Conservation (phyloP, 2,797 vertebrate genomes). For the Rhinatrema bivittatum region DNA sequence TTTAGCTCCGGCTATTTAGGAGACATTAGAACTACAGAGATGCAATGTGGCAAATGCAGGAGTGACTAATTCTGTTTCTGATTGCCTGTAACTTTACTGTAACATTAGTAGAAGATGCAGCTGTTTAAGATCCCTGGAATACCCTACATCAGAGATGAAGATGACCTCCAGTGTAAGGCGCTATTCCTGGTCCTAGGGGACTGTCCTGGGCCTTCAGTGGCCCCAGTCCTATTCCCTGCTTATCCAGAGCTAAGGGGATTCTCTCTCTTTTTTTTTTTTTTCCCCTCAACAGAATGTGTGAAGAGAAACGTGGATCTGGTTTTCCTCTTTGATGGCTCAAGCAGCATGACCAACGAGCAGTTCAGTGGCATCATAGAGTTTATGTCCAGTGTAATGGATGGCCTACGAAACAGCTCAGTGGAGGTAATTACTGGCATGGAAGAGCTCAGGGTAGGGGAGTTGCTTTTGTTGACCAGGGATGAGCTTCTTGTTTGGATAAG, state of each 20-base stretch:
- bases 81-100: no score
- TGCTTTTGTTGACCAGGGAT: no score
- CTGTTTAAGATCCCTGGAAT: no score
- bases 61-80: no score
- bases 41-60: no score
- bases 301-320: constrained; percentile 64
- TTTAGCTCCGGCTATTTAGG: no score
- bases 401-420: constrained; percentile 53
- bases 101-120: no score
- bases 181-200: background rate
- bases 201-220: background rate
- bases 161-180: no score
- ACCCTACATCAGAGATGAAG: no score
- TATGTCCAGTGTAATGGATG: constrained; percentile 57
- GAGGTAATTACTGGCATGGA: constrained; percentile 57
- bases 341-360: constrained; percentile 32
- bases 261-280: background rate
- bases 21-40: no score
- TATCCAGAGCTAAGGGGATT: background rate
- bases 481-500: no score
- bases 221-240: background rate
- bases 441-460: no score
- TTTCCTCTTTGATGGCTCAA: constrained; percentile 74
- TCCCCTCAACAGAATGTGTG: constrained; percentile 52
- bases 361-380: constrained; percentile 60